Percentiles rank a stretch among this genome's conserved stretches.
Conservation (phyloP, 2,113 vertebrate genomes). For the Murina feae region DNA sequence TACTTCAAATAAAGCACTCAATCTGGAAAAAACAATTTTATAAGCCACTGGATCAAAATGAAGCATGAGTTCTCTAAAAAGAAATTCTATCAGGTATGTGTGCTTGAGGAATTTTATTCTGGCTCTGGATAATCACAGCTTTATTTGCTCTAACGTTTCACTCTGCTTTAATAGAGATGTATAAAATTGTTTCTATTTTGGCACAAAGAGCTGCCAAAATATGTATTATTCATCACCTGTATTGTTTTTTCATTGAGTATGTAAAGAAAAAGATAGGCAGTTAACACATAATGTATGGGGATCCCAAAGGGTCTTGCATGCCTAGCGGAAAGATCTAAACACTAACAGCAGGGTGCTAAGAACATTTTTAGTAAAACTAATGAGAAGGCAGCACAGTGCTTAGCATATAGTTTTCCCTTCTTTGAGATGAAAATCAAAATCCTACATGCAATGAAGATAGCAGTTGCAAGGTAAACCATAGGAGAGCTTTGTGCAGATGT, state of each 20-base stretch:
- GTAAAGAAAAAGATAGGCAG: background rate
- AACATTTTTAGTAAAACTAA: background rate
- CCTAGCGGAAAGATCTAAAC: background rate
- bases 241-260: background rate
- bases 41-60: background rate
- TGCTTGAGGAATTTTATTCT: constrained; percentile 32
- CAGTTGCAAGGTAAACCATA: background rate
- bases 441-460: background rate
- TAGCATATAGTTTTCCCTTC: background rate
- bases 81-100: background rate
- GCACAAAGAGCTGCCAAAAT: background rate
- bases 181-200: background rate
- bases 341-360: background rate
- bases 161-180: background rate
- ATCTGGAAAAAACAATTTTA: constrained; percentile 78
- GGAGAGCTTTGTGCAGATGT: background rate
- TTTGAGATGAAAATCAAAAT: background rate
- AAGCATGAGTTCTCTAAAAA: constrained; percentile 21
- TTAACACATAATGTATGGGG: background rate
- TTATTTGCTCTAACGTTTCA: background rate
- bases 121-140: background rate
- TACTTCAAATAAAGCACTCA: constrained; percentile 93
- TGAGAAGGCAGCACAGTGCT: background rate
- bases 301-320: background rate
- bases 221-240: background rate